Percentiles rank a stretch among this genome's conserved stretches.
phyloP scores from a whole-genome alignment of 2,888 invertebrate genomes.

The Protodeltote pygarga region DNA sequence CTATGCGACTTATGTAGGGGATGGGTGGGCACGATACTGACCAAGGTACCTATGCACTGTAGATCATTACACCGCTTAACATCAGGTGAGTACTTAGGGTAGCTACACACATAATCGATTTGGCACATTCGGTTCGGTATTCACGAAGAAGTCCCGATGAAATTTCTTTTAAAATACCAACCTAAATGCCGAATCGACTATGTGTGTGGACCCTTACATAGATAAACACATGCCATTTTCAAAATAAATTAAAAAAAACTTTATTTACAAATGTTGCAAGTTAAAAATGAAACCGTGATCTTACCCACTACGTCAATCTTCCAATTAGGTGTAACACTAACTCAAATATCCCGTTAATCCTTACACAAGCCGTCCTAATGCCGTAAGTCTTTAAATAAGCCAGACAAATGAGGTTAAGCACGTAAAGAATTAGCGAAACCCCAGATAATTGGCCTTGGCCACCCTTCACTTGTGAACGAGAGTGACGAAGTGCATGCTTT shows the following conservation, averaged over 20 bases:
- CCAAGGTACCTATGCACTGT: no score
- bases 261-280: background rate
- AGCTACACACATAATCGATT: no score
- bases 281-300: background rate
- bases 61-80: no score
- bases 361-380: constrained; percentile 44
- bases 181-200: no score
- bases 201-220: no score
- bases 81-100: no score
- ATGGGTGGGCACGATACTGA: no score
- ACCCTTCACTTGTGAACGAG: constrained; percentile 48
- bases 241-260: background rate
- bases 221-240: no score
- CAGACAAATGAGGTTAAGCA: constrained; percentile 75
- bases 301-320: constrained; percentile 14
- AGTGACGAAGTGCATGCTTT: constrained; percentile 44
- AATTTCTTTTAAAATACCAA: no score
- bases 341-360: constrained; percentile 50
- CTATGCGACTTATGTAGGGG: no score
- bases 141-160: no score
- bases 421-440: constrained; percentile 67
- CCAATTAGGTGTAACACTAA: constrained; percentile 25
- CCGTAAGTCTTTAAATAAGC: constrained; percentile 69
- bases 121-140: no score
- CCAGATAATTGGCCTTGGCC: constrained; percentile 64